phyloP scores from a whole-genome alignment of 2,888 invertebrate species.

The Adelphocoris suturalis region DNA sequence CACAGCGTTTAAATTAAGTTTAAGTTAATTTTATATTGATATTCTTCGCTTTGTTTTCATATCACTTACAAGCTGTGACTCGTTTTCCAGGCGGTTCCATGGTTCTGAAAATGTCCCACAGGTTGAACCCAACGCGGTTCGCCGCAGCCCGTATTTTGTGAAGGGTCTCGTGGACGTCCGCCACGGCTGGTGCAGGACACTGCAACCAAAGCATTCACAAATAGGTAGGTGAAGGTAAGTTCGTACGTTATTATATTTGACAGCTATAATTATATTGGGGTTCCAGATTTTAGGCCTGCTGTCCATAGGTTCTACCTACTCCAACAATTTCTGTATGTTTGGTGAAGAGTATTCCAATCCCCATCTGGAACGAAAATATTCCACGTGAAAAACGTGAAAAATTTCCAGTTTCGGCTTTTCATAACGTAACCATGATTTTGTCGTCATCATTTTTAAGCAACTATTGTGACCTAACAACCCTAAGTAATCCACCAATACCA shows the following conservation, averaged over 20 bases:
- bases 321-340: neutral
- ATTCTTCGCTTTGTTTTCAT: too few species aligned
- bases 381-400: too few species aligned
- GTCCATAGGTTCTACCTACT: neutral
- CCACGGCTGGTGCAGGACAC: conserved; percentile 35
- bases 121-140: conserved; percentile 85
- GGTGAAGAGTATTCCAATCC: neutral
- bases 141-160: conserved; percentile 84
- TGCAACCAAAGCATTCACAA: neutral
- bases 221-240: neutral
- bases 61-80: conserved; percentile 54
- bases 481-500: too few species aligned
- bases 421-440: too few species aligned
- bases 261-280: too few species aligned
- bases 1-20: too few species aligned
- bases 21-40: too few species aligned
- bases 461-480: too few species aligned
- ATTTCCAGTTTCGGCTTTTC: too few species aligned
- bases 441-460: too few species aligned
- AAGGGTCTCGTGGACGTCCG: conserved; percentile 80
- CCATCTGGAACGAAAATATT: too few species aligned
- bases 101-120: conserved; percentile 85
- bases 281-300: neutral
- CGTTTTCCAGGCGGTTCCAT: conserved; percentile 80
- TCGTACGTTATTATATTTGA: neutral